Conservation (phyloP, 2,888 invertebrate species). For the Pimpla rufipes region DNA sequence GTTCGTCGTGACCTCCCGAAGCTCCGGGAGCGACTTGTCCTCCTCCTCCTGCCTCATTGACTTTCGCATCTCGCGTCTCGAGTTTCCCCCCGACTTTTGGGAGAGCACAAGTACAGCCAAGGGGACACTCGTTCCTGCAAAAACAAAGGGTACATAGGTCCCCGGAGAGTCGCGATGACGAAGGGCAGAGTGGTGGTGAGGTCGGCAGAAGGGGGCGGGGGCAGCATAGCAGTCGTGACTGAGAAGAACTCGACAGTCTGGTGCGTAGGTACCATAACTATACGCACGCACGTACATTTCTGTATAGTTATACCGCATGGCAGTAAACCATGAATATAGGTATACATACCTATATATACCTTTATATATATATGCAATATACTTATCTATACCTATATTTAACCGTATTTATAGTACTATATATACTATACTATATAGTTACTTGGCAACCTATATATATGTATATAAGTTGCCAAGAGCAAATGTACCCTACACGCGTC, state of each 20-base stretch:
- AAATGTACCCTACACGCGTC: constrained; percentile 37
- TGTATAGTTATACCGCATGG: background rate
- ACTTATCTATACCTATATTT: background rate
- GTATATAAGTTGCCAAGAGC: background rate
- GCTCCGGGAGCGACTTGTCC: background rate
- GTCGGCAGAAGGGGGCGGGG: no score
- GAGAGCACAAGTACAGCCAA: constrained; percentile 4
- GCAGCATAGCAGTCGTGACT: background rate
- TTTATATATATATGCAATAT: background rate
- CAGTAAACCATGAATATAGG: background rate
- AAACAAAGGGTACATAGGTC: constrained; percentile 16
- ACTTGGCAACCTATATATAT: background rate
- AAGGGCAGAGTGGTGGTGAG: no score
- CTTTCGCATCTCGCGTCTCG: constrained; percentile 19
- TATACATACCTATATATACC: background rate
- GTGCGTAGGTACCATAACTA: background rate
- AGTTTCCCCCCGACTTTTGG: background rate
- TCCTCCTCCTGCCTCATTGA: background rate
- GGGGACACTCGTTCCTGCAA: constrained; percentile 1
- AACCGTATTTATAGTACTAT: background rate
- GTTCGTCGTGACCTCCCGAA: background rate
- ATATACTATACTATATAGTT: background rate
- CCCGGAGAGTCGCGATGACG: background rate
- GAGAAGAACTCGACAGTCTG: constrained; percentile 12
- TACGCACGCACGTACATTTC: background rate